Conservation (phyloP, 2,888 invertebrate genomes). For the Aspidiotus destructor region DNA sequence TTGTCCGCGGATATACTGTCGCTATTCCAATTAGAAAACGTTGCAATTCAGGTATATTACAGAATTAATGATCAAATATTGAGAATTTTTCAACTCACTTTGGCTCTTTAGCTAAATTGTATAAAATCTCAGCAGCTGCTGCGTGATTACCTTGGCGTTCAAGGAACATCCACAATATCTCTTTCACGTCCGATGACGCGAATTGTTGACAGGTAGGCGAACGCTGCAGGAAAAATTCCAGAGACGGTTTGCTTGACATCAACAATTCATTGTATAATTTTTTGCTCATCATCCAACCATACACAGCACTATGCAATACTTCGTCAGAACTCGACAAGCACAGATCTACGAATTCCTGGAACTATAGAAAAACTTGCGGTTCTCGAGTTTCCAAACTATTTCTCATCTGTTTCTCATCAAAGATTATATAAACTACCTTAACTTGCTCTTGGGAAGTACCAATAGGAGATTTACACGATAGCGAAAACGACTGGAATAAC, state of each 20-base stretch:
- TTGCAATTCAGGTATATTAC: no score
- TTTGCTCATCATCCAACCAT: slow-evolving; percentile 82
- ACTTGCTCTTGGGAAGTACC: slow-evolving; percentile 14
- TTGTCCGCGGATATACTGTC: slow-evolving; percentile 64
- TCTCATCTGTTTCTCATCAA: background rate
- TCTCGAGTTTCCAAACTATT: background rate
- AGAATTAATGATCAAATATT: background rate
- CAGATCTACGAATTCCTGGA: slow-evolving; percentile 45
- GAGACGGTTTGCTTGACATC: slow-evolving; percentile 55
- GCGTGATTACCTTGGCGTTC: slow-evolving; percentile 85
- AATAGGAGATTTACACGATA: background rate
- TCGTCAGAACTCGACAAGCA: slow-evolving; percentile 59
- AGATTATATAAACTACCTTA: background rate
- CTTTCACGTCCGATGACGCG: slow-evolving; percentile 44
- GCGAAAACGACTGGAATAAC: background rate
- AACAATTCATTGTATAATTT: slow-evolving; percentile 62
- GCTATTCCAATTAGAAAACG: slow-evolving; percentile 44
- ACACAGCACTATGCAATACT: slow-evolving; percentile 78
- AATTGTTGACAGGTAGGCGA: slow-evolving; percentile 41
- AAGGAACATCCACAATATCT: slow-evolving; percentile 92
- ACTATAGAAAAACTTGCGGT: slow-evolving; percentile 42
- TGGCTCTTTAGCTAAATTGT: slow-evolving; percentile 65
- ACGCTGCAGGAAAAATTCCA: slow-evolving; percentile 66
- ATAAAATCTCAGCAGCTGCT: slow-evolving; percentile 82
- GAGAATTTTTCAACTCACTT: slow-evolving; percentile 23